These are phyloP conservation scores for Lepus europaeus DNA, from an alignment of 2,113 vertebrate genomes.

Conservation along the genomic window DNA sequence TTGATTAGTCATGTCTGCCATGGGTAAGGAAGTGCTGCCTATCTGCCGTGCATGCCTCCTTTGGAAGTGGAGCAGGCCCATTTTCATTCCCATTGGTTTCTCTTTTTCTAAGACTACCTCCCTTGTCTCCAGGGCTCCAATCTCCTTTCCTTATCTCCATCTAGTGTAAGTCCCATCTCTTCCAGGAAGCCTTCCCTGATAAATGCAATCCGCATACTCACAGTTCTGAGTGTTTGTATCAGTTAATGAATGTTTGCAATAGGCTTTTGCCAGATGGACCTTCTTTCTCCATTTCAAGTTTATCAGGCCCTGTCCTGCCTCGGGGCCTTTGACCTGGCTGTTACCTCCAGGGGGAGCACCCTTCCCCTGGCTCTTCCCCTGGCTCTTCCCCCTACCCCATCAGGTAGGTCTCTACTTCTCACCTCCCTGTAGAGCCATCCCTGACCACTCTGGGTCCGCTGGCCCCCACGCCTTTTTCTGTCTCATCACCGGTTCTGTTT, in stretches of 20 bases:
- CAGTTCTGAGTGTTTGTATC: background rate
- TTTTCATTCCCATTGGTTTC: background rate
- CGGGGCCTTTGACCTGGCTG: background rate
- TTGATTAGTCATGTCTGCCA: conserved; percentile 52
- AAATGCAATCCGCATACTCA: background rate
- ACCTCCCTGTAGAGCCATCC: background rate
- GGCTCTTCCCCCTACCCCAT: background rate
- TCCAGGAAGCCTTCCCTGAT: background rate
- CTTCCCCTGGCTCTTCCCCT: background rate
- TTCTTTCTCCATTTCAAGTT: background rate
- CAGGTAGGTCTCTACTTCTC: background rate
- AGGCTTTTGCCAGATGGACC: background rate
- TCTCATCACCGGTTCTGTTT: background rate
- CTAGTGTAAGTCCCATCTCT: background rate
- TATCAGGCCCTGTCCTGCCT: background rate
- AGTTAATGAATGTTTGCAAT: background rate
- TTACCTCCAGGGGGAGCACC: background rate
- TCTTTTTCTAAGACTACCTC: background rate
- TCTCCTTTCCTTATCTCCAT: background rate
- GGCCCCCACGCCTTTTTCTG: background rate
- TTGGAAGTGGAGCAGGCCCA: background rate
- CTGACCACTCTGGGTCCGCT: background rate
- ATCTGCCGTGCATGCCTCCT: background rate
- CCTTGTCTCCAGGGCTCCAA: background rate
- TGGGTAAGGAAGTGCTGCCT: background rate